These are phyloP conservation scores for Pseudomugil gertrudae DNA, from an alignment of 2,797 vertebrate species.

Conservation along the genomic window DNA sequence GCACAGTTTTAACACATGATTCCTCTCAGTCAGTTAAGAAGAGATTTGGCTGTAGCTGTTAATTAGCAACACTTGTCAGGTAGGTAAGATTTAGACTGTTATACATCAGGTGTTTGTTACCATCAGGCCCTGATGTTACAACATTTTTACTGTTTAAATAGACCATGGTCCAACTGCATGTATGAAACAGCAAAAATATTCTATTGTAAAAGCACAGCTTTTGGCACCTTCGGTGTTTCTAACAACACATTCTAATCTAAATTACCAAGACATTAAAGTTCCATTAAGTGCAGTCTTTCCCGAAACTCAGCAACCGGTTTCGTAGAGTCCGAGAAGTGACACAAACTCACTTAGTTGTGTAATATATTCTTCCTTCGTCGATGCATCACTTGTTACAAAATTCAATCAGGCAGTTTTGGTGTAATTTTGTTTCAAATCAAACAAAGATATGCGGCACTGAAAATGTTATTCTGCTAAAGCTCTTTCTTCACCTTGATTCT, in stretches of 20 bases:
- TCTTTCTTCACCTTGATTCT: neutral
- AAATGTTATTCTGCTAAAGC: neutral
- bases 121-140: neutral
- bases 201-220: neutral
- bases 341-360: neutral
- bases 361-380: neutral
- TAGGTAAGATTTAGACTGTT: neutral
- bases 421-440: neutral
- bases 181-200: neutral
- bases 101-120: neutral
- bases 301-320: neutral
- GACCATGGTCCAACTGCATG: neutral
- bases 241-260: neutral
- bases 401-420: neutral
- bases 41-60: neutral
- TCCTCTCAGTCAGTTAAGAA: conserved; percentile 27
- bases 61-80: conserved; percentile 1
- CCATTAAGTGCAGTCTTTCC: neutral
- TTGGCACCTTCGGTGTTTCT: neutral
- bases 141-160: neutral
- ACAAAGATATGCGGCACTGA: neutral
- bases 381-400: neutral
- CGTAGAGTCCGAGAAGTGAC: neutral
- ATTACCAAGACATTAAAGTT: too few species aligned
- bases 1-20: conserved; percentile 27